Evolutionary conservation across 2,113 vertebrate genomes (phyloP), one percentile per base, ranked within the genome.

Genomic region (Thomomys bottae): DNA sequence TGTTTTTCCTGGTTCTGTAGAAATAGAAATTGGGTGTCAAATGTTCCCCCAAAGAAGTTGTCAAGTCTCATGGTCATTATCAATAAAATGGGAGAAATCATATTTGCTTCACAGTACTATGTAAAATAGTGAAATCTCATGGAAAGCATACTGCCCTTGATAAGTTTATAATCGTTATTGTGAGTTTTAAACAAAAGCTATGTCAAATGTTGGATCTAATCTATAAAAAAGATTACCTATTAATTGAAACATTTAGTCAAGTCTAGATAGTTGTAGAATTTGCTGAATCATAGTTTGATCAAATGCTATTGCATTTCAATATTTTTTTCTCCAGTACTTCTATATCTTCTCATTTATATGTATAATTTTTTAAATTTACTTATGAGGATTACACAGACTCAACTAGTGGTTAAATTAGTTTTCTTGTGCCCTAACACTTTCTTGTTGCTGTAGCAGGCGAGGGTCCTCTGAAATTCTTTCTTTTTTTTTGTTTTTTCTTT

Each of bases 91-190:
- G 45, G 45, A 45, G 45, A 45, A 45, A 45, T 45, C 45, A 6
- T 45, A 45, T 45, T 11, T 45, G 45, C 11, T n/a, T n/a, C n/a
- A n/a, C n/a, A n/a, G n/a, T n/a, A n/a, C n/a, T n/a, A n/a, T n/a
- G n/a, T n/a, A n/a, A n/a, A n/a, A n/a, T n/a, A n/a, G 45, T 45
- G 45, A 45, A 45, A 45, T 45, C 45, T 45, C 45, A 45, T 9
- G n/a, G 64, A 88, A 93, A 78, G 32, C 42, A 90, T 72, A n/a
- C n/a, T n/a, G n/a, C n/a, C n/a, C n/a, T n/a, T n/a, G 36, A 54
- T 76, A 73, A 40, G 30, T 30, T 45, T 71, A 36, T 54, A 30
- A 14, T 36, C 36, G 34, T 64, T 89, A n/a, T 67, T 73, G 32
- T 14, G 88, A 68, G 34, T 38, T 88, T 92, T 79, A 83, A 59